Evolutionary conservation across 2,113 vertebrate genomes (phyloP), one percentile per base, ranked within the genome.

Genomic region (Labrus mixtus): DNA sequence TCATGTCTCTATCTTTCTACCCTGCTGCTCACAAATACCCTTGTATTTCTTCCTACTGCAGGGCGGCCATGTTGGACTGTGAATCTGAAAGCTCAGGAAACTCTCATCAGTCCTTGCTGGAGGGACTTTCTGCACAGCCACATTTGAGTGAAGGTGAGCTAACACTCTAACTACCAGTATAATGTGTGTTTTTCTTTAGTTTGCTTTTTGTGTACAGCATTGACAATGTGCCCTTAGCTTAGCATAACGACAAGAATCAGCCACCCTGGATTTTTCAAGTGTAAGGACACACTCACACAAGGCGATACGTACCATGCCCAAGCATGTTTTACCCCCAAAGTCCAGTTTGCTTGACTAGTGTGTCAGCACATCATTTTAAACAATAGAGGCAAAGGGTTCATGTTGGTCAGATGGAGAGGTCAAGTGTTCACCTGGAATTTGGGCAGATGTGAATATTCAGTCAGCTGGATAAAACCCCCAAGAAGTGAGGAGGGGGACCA

Each of bases 71-170:
- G 76, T 81, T 93, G 77, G 91, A 93, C 25, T 89, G 92, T 15
- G 93, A 94, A 39, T 82, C 93, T 37, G 97, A 97, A 72, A 91
- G 83, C 81, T 87, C 63, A 70, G 87, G 90, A 48, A 96, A 95
- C 55, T 90, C 20, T 54, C 95, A 92, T 50, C 96, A 96, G 57
- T 90, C 95, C 73, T 93, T 95, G 82, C 91, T 91, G 11, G 97
- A 97, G 57, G 95, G 91, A 19, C 60, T 91, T 1, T 92, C 93
- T 64, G 90, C 92, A 19, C 94, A 76, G 43, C 84, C 92, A 12
- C 94, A 79, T 51, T 81, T 93, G 1, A 95, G 95, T 33, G 96
- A 97, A 95, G 97, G 97, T 97, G 85, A 84, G 66, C 57, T 53
- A 48, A 48, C 23, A 13, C 39, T 36, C 33, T 37, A 36, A 36